Evolutionary conservation across 1,140 invertebrate genomes (phyloP), one percentile per base, ranked within the genome.

Genomic region (Chironomus striatipennis): DNA sequence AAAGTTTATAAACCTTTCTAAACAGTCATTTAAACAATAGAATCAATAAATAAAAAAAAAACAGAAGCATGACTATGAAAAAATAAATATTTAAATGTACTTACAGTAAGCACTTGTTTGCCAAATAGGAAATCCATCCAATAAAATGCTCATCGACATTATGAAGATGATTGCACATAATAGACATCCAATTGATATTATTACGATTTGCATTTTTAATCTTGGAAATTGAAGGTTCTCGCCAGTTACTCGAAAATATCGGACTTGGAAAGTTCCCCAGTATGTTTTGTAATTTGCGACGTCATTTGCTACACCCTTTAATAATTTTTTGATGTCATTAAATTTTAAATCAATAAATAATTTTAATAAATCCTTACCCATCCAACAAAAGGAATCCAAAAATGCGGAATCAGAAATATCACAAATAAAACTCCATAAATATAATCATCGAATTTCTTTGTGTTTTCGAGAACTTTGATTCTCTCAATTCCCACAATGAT

Each of bases 281-380:
- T 84, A 85, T 20, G 87, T 87, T 80, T 88, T 88, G 79, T 88
- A 88, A 77, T 86, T 84, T 67, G 86, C 86, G n/a, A 88, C 87
- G 78, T 88, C 84, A 65, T 82, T 81, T 1, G 87, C 87, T 3
- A 88, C 87, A 9, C 86, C 86, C 47, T 57, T 5, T 0, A 12
- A 15, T 1, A 57, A 15, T 34, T 34, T 34, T 34, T 34, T 34
- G 24, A 2, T 34, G 5, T 34, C 24, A 34, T n/a, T n/a, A n/a
- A n/a, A n/a, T n/a, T n/a, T n/a, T n/a, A n/a, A n/a, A n/a, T n/a
- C n/a, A n/a, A n/a, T n/a, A n/a, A n/a, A n/a, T n/a, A n/a, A n/a
- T n/a, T n/a, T n/a, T n/a, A n/a, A n/a, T n/a, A n/a, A n/a, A n/a
- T n/a, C 24, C 24, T 34, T 8, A 57, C 47, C 87, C 87, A 88